These are phyloP conservation scores for Brachynemurus nebulosus DNA, from an alignment of 2,888 invertebrate species.

Conservation along the genomic window DNA sequence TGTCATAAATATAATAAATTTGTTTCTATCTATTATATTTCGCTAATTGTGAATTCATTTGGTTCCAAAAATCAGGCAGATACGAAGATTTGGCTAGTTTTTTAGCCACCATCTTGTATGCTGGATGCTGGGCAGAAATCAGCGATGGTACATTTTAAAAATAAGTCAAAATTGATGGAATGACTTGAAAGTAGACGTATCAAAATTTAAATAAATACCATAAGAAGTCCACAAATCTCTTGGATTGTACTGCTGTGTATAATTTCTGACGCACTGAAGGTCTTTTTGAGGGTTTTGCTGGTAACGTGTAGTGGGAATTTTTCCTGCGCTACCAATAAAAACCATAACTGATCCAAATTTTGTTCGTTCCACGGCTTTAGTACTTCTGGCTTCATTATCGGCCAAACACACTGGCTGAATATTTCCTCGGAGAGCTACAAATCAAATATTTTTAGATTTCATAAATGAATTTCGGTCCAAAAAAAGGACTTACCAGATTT, in stretches of 20 bases:
- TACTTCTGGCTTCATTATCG: conserved; percentile 42
- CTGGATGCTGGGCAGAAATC: conserved; percentile 44
- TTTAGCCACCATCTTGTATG: conserved; percentile 44
- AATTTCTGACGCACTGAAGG: conserved; percentile 40
- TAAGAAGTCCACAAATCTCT: conserved; percentile 42
- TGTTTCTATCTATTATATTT: conserved; percentile 42
- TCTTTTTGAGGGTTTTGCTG: conserved; percentile 38
- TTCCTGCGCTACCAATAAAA: conserved; percentile 35
- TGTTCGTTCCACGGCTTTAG: conserved; percentile 49
- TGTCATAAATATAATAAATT: conserved; percentile 44
- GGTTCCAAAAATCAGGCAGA: conserved; percentile 41
- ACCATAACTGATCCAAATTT: conserved; percentile 48
- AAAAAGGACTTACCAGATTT: too few relatives aligned
- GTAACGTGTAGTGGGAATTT: conserved; percentile 37
- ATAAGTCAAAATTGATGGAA: conserved; percentile 10
- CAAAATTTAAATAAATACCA: too few relatives aligned
- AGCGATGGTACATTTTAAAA: conserved; percentile 44
- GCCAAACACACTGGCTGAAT: too few relatives aligned
- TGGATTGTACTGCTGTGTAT: conserved; percentile 42
- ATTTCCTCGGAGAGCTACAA: too few relatives aligned
- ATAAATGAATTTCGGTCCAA: too few relatives aligned
- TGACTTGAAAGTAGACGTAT: too few relatives aligned
- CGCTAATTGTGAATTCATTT: conserved; percentile 34
- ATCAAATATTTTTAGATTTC: too few relatives aligned
- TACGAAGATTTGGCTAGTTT: conserved; percentile 38